These are phyloP conservation scores for Lacerta agilis DNA, from an alignment of 2,797 vertebrate species.

Conservation along the genomic window DNA sequence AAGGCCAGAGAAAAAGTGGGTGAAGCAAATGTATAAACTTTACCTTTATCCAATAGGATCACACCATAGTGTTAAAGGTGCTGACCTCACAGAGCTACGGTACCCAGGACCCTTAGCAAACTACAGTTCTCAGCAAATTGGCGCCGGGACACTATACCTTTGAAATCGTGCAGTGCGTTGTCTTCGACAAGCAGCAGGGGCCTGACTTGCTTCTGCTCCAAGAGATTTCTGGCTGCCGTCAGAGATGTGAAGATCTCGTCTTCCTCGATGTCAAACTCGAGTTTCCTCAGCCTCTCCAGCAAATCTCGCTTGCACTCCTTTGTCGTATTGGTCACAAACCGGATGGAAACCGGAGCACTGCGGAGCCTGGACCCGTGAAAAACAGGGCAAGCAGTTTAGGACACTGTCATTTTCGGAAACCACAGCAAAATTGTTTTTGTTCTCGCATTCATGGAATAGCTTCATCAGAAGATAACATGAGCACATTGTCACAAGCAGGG, in stretches of 20 bases:
- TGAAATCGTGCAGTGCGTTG: constrained; percentile 89
- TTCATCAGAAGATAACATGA: background rate
- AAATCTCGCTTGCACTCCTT: constrained; percentile 92
- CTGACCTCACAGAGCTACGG: no score
- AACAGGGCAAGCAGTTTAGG: background rate
- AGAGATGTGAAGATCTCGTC: constrained; percentile 95
- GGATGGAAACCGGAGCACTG: constrained; percentile 79
- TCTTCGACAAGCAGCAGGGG: constrained; percentile 92
- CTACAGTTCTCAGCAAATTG: no score
- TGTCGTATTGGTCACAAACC: constrained; percentile 97
- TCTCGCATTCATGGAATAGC: background rate
- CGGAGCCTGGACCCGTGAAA: constrained; percentile 81
- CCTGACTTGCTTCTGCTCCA: constrained; percentile 86
- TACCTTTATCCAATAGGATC: no score
- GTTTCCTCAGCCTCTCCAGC: constrained; percentile 81
- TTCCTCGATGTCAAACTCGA: constrained; percentile 90
- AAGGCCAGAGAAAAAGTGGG: no score
- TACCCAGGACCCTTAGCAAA: no score
- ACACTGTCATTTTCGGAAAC: background rate
- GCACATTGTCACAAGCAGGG: background rate
- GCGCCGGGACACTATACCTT: constrained; percentile 75
- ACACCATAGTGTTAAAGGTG: no score
- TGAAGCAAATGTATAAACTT: no score
- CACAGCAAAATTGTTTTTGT: background rate
- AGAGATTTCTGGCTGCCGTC: constrained; percentile 89